Evolutionary conservation across 2,113 vertebrate species (phyloP), one percentile per base, ranked within the genome.

Genomic region (Anolis sagrei): DNA sequence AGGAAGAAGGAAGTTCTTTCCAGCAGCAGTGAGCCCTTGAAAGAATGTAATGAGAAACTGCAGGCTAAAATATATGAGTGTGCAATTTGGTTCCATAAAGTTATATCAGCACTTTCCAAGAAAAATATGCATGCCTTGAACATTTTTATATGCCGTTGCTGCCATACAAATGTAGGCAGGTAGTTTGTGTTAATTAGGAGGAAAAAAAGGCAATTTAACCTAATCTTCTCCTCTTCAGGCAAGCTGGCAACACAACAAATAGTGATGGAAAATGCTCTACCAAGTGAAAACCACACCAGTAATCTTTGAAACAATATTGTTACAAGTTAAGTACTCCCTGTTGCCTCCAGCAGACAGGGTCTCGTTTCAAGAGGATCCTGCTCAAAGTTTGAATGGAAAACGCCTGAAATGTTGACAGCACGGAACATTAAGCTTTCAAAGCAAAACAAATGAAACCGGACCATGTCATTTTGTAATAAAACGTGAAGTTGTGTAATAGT

Each of bases 391-490:
- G 83, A 93, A 89, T 75, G 79, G 75, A 81, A 86, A 89, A 90
- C 75, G 89, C 54, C 62, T 62, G 54, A 36, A 88, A 80, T 83
- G 89, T 88, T 91, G 72, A 87, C 89, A 75, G 89, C 84, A 44
- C 78, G 79, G 61, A 76, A 93, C 86, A 82, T 82, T 79, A 94
- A 89, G 85, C 86, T 93, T 95, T 96, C 95, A 95, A 95, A 96
- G 93, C 73, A 76, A 87, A 92, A 92, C 89, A 84, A 94, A 92
- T 76, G 90, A 91, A 92, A 92, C 86, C 49, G 92, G 92, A 95
- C 95, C 88, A 51, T 90, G 92, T 91, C 93, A 93, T 95, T 95
- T 93, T 91, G 89, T 89, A 95, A 89, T 91, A 93, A 95, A 96
- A 91, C 7, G 27, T 61, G 78, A 92, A 94, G 92, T 88, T 86